Percentiles rank a stretch among this genome's conserved stretches.
These are phyloP conservation scores for Acrobasis consociella DNA, from an alignment of 2,888 invertebrate species.

Conservation along the genomic window DNA sequence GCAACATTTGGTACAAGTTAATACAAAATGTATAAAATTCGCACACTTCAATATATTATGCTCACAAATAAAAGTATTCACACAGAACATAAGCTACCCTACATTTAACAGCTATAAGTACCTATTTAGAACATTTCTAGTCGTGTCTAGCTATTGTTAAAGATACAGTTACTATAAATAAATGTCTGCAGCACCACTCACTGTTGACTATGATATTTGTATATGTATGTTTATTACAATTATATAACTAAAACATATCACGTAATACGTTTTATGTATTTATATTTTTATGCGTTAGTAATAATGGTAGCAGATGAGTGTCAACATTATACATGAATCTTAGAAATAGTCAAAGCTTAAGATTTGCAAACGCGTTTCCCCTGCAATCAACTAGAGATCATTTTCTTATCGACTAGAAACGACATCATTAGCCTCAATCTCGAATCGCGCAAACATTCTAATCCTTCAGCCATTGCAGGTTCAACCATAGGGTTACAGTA, in stretches of 20 bases:
- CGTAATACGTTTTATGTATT: conserved; percentile 35
- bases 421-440: conserved; percentile 50
- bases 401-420: conserved; percentile 55
- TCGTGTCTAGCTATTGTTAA: conserved; percentile 22
- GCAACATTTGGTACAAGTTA: conserved; percentile 78
- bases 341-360: conserved; percentile 34
- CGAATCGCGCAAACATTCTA: conserved; percentile 28
- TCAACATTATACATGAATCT: conserved; percentile 33
- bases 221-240: conserved; percentile 17
- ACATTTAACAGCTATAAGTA: conserved; percentile 46
- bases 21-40: conserved; percentile 80
- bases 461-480: conserved; percentile 51
- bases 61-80: conserved; percentile 61
- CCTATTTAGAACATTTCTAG: conserved; percentile 42
- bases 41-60: conserved; percentile 56
- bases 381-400: conserved; percentile 57
- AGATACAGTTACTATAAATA: conserved; percentile 27
- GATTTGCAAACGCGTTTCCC: conserved; percentile 30
- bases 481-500: conserved; percentile 37
- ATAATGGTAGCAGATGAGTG: conserved; percentile 52
- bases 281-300: conserved; percentile 66
- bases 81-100: conserved; percentile 56
- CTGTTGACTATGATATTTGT: conserved; percentile 22
- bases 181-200: conserved; percentile 37
- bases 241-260: conserved; percentile 11